These are phyloP conservation scores for Esperia sulphurella DNA, from an alignment of 2,888 invertebrate species.

Conservation along the genomic window DNA sequence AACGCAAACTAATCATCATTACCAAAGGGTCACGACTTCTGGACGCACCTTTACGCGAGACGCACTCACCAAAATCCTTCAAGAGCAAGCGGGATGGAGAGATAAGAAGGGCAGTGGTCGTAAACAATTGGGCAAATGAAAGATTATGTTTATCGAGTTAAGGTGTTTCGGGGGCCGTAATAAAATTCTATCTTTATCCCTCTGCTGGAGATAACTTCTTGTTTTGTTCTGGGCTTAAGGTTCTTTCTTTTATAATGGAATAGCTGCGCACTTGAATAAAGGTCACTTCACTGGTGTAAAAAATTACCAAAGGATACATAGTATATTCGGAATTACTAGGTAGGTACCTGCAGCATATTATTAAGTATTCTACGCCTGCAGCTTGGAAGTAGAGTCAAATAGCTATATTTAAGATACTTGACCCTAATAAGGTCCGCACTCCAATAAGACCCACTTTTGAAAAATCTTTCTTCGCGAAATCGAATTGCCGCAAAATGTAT, in stretches of 20 bases:
- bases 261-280: not conserved
- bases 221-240: conserved; percentile 22
- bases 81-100: conserved; percentile 29
- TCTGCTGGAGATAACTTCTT: conserved; percentile 48
- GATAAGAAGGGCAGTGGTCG: conserved; percentile 35
- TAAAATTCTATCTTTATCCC: conserved; percentile 67
- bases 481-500: no score
- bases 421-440: no score
- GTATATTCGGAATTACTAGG: no score
- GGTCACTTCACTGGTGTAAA: not conserved
- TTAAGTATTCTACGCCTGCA: no score
- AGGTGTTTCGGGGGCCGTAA: conserved; percentile 63
- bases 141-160: conserved; percentile 76
- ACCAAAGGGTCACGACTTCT: conserved; percentile 37
- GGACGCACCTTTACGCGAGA: conserved; percentile 51
- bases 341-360: no score
- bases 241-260: conserved; percentile 5
- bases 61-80: conserved; percentile 11
- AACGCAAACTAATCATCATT: conserved; percentile 72
- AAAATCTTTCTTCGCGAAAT: no score
- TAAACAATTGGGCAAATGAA: conserved; percentile 73
- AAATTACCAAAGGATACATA: no score
- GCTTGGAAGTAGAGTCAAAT: no score
- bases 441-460: no score
- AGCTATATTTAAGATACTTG: no score